Base-by-base conservation (phyloP, 2,113 vertebrate genomes). In the Sinocyclocheilus maitianheensis region DNA sequence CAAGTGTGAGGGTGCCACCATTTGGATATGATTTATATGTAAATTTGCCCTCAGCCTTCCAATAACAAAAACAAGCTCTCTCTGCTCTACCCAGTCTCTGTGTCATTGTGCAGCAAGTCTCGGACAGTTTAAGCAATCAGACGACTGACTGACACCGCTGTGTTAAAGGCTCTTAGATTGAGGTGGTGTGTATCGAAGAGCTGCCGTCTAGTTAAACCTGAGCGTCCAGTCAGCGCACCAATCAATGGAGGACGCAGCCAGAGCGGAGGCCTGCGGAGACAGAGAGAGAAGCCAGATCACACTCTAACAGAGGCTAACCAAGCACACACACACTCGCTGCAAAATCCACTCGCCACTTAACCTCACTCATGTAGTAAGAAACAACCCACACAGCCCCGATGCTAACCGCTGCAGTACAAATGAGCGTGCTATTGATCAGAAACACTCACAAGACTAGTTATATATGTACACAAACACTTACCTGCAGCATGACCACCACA, bases 161-260 rank as follows among this genome's bases (percentile, higher is more conserved):
- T 67, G 65, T 75, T 77, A 48, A 89, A 82, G 65, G 43, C 46
- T 16, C 65, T 63, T 81, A 90, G 87, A 91, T 92, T 88, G 82
- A 62, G 65, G 78, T 43, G 86, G 83, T 88, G 18, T 67, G 77
- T 63, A 84, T 84, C 43, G 48, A 82, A 85, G 79, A 43, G 81
- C 6, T 20, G 85, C 74, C 84, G 80, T 77, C 86, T 91, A 84
- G 91, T 93, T 91, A 84, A 79, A 86, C 86, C 77, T 16, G 2
- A 81, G 51, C 18, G 20, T 12, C 14, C 84, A 80, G 58, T n/a
- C 34, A 16, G 67, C 9, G 12, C 72, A 3, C 18, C 62, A 58
- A 90, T 90, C 85, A 81, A 85, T 88, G 62, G 2, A 78, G 85
- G 51, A 87, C 51, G 53, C 71, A 3, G 46, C 8, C 65, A 0